These are phyloP conservation scores for Strigamia crassipes DNA, from an alignment of 2,888 invertebrate genomes.

Conservation along the genomic window DNA sequence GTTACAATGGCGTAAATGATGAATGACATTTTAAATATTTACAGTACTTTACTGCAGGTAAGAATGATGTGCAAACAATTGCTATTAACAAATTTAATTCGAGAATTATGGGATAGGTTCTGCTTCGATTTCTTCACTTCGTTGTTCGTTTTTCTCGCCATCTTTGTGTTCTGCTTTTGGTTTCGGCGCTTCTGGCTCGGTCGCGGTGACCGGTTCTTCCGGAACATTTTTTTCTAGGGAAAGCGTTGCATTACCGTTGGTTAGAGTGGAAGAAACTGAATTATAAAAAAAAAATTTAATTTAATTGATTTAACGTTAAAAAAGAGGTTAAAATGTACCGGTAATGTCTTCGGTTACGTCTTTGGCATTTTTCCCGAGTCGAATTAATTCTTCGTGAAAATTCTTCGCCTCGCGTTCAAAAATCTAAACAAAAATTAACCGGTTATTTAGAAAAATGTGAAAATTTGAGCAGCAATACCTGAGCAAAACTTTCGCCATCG, in stretches of 20 bases:
- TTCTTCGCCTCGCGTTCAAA: constrained; percentile 44
- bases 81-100: background rate
- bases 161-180: background rate
- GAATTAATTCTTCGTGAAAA: constrained; percentile 32
- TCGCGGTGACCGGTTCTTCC: background rate
- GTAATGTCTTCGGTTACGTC: constrained; percentile 37
- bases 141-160: background rate
- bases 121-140: background rate
- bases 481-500: constrained; percentile 53
- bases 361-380: background rate
- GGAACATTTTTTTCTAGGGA: no score
- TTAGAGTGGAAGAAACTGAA: background rate
- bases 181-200: no score
- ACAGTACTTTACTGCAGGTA: background rate
- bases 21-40: background rate
- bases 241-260: background rate
- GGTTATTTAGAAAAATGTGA: no score
- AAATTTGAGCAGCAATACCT: no score
- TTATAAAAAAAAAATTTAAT: background rate
- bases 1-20: background rate
- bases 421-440: constrained; percentile 29
- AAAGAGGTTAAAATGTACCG: background rate
- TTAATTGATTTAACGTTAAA: background rate
- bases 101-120: background rate
- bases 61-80: background rate